A percentile compares a stretch with the other conserved stretches of the same genome.
These are phyloP conservation scores for Parapristionchus giblindavisi DNA, from an alignment of 2,888 invertebrate genomes.

Conservation along the genomic window DNA sequence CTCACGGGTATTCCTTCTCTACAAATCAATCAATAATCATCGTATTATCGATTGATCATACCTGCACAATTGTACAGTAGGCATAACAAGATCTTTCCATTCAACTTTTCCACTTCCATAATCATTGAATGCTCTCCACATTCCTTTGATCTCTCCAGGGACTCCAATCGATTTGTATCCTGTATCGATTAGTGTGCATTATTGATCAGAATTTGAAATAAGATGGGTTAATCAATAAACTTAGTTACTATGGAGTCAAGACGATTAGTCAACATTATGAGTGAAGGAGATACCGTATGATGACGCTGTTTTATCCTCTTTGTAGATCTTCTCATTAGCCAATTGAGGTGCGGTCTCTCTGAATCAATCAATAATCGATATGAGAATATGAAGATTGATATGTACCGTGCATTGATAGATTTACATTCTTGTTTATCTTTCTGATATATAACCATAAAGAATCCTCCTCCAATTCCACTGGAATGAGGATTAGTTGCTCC, in stretches of 20 bases:
- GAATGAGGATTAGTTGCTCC: conserved; percentile 84
- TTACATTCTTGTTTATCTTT: background rate
- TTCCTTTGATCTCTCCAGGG: conserved; percentile 60
- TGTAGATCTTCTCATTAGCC: conserved; percentile 14
- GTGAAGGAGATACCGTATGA: no score
- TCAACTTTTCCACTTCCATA: conserved; percentile 54
- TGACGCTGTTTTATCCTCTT: no score
- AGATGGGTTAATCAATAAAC: no score
- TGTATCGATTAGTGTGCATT: background rate
- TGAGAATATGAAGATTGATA: no score
- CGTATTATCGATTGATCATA: conserved; percentile 26
- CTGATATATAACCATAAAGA: conserved; percentile 82
- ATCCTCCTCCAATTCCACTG: conserved; percentile 88
- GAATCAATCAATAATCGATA: background rate
- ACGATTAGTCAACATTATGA: no score
- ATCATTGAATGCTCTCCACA: conserved; percentile 49
- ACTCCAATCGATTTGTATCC: conserved; percentile 49
- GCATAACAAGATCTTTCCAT: conserved; percentile 53
- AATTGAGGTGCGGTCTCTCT: no score
- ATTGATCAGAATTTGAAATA: no score
- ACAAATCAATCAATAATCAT: background rate
- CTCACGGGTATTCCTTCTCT: conserved; percentile 18
- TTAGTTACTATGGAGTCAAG: no score
- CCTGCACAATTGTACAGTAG: conserved; percentile 49
- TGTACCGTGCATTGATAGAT: background rate